Conservation (phyloP, 64 coral and sea anemone genomes). For the Stylophora pistillata region DNA sequence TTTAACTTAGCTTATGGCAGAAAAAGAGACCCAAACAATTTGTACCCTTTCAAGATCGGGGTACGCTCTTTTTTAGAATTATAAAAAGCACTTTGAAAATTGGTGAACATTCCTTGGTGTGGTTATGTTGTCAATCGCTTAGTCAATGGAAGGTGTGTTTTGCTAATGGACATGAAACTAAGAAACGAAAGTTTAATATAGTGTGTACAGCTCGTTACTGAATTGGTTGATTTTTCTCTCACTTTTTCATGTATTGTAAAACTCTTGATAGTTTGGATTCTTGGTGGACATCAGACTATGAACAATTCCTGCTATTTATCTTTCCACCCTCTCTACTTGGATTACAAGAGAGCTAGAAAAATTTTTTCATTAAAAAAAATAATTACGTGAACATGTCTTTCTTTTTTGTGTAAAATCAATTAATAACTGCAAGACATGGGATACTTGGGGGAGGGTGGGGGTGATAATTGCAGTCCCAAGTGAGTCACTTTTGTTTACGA, state of each 20-base stretch:
- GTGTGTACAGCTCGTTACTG: constrained; percentile 21
- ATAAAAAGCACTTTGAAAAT: constrained; percentile 18
- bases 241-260: neutral
- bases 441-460: too few species aligned
- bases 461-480: too few species aligned
- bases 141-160: neutral
- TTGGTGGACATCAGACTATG: constrained; percentile 6
- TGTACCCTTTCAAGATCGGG: neutral
- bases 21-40: neutral
- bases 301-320: constrained; percentile 35
- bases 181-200: constrained; percentile 14
- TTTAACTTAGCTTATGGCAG: constrained; percentile 58
- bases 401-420: neutral
- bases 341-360: constrained; percentile 37
- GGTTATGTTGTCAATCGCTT: constrained; percentile 12
- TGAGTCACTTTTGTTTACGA: too few species aligned
- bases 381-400: neutral
- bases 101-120: constrained; percentile 3
- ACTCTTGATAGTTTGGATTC: neutral
- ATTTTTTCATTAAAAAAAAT: constrained; percentile 41
- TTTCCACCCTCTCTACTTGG: neutral
- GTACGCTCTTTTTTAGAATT: constrained; percentile 18
- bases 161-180: neutral
- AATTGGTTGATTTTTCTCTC: constrained; percentile 1
- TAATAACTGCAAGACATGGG: too few species aligned